Percentiles rank a stretch among this genome's conserved stretches.
These are phyloP conservation scores for Aphelocoma californica DNA, from an alignment of 2,797 vertebrate species.

Conservation along the genomic window DNA sequence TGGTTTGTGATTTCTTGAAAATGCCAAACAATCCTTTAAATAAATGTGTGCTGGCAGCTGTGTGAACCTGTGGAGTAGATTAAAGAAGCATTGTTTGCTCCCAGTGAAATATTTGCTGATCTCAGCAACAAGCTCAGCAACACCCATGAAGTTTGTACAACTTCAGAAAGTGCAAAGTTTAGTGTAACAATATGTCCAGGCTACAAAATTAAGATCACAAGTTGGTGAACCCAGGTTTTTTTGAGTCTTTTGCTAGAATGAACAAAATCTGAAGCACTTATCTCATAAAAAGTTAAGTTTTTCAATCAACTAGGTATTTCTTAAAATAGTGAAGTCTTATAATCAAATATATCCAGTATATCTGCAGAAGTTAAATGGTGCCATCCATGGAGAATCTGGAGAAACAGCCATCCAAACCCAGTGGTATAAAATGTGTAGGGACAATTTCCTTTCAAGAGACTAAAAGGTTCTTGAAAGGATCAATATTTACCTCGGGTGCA, in stretches of 20 bases:
- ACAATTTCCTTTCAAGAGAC: background rate
- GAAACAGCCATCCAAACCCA: background rate
- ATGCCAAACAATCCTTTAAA: background rate
- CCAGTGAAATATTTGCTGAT: background rate
- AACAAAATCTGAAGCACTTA: background rate
- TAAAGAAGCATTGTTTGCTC: background rate
- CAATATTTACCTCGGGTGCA: conserved; percentile 87
- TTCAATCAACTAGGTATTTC: background rate
- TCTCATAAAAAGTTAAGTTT: background rate
- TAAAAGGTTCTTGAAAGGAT: background rate
- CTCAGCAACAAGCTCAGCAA: background rate
- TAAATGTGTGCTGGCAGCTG: background rate
- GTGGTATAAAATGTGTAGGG: background rate
- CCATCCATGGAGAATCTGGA: background rate
- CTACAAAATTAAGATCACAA: background rate
- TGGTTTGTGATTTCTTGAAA: background rate
- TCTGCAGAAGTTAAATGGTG: background rate
- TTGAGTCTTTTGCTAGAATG: background rate
- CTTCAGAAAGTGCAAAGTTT: background rate
- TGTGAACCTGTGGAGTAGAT: background rate
- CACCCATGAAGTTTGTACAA: background rate
- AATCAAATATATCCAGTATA: background rate
- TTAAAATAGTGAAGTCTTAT: background rate
- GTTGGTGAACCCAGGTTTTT: background rate
- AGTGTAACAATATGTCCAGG: background rate